Base-by-base conservation (phyloP, 1,140 invertebrate genomes). In the Drosophila hydei region DNA sequence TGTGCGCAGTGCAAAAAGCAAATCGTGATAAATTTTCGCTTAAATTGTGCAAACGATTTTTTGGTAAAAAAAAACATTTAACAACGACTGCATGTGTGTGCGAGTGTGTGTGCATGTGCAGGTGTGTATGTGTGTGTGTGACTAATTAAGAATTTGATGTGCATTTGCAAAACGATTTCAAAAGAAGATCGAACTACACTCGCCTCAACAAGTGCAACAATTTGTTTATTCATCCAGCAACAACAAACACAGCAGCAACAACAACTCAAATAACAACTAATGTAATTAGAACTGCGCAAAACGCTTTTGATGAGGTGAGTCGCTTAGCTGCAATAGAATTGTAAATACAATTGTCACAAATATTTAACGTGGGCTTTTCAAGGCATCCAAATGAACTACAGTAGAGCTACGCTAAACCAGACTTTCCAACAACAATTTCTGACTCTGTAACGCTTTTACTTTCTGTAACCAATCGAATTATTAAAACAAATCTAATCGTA, bases 261-360 rank as follows among this genome's bases (percentile, higher is more conserved):
- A 43, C 33, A 38, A 55, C 48, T n/a, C n/a, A n/a, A 52, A 55
- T 48, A 27, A 51, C 47, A 60, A 56, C 52, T 45, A 72, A 47
- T 67, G 69, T 80, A 80, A 80, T 85, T 85, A 85, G 81, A 87
- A 87, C 80, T 85, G 80, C 80, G 80, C 80, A 87, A 80, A 84
- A 77, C 50, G 65, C 47, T 72, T 60, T 33, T 30, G 16, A 30
- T 47, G 52, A 71, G 61, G 68, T 71, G 36, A 71, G 68, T 71
- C 14, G 12, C 7, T 11, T 18, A 4, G 38, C 14, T 50, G 48
- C 23, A 62, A 40, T 9, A 21, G 7, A 52, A 33, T 64, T 55
- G 19, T 64, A 51, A 51, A 51, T 51, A 51, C 14, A 30, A 12
- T 30, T 18, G 48, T 51, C 25, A 6, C 25, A 51, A 51, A 33